Base-by-base conservation (phyloP, 2,888 invertebrate species). In the Anodontia alba region DNA sequence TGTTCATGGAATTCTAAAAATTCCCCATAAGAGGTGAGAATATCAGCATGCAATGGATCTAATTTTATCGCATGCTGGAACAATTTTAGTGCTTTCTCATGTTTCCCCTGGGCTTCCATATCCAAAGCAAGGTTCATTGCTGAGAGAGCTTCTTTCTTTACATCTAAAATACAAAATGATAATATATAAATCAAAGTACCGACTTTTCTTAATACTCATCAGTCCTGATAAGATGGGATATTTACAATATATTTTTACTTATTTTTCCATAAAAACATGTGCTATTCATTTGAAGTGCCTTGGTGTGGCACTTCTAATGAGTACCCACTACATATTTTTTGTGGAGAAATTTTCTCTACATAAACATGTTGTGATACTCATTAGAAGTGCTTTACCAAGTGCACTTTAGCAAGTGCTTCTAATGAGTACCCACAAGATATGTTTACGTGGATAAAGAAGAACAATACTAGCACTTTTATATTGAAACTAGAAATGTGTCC, bases 11-110 rank as follows among this genome's bases (percentile, higher is more conserved):
- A 96, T 94, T 99, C 99, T 78, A 99, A 94, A 93, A 98, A 98
- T 94, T 98, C 98, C 17, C 99, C 99, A 93, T 97, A 99, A 91
- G 97, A 97, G 86, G 97, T 97, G 12, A 99, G 95, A 69, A 99
- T 96, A 91, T 99, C 98, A 0, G 98, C 97, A 95, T 99, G 97
- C 90, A 97, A 96, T 0, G 99, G 99, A 20, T 98, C 97, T 54
- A 99, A 95, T 0, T 98, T 97, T 78, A 97, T 96, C 0, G 99
- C 99, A 95, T 99, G 99, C 94, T 98, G 92, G 77, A 95, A 95
- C 12, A 95, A 91, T 81, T 93, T 94, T 69, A 89, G 95, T 0
- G 98, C 98, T 95, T 98, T 98, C 74, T 97, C 97, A 73, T 96
- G 95, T 93, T 98, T 98, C 5, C 98, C 98, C 51, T 96, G 95